Conservation (phyloP, 2,888 invertebrate genomes). For the Acleris literana region DNA sequence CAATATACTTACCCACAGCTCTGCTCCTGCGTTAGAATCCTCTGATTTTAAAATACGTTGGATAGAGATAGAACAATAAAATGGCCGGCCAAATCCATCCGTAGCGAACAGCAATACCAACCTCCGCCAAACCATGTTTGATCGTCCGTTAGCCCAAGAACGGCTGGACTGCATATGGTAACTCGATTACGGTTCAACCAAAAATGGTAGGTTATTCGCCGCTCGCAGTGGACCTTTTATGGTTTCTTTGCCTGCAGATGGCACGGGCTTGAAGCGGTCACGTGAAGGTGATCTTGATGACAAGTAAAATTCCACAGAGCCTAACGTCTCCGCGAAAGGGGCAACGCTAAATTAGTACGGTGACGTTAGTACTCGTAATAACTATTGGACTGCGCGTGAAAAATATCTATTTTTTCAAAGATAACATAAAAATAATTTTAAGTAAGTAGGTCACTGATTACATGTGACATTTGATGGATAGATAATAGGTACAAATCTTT, state of each 20-base stretch:
- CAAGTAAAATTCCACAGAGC: conserved; percentile 9
- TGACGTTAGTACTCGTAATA: not conserved
- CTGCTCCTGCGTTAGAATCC: no score
- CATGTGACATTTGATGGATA: no score
- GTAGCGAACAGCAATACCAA: no score
- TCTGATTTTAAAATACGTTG: no score
- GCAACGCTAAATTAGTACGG: conserved; percentile 8
- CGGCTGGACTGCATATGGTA: conserved; percentile 52
- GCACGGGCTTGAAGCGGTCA: conserved; percentile 52
- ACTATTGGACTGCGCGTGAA: no score
- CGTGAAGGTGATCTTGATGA: conserved; percentile 29
- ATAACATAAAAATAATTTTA: no score
- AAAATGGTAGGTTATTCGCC: conserved; percentile 66
- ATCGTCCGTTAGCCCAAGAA: conserved; percentile 9
- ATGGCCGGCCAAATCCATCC: no score
- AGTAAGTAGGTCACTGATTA: no score
- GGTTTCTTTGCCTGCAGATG: conserved; percentile 66
- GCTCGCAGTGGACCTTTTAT: conserved; percentile 69
- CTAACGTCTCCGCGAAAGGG: conserved; percentile 8
- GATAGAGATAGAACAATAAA: no score
- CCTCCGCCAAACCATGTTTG: not conserved
- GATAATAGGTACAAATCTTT: no score
- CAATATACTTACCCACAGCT: no score
- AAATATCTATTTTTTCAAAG: no score
- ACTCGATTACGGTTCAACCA: conserved; percentile 58